Evolutionary conservation across 2,888 invertebrate genomes (phyloP), one percentile per base, ranked within the genome.

Genomic region (Alsophila aescularia): DNA sequence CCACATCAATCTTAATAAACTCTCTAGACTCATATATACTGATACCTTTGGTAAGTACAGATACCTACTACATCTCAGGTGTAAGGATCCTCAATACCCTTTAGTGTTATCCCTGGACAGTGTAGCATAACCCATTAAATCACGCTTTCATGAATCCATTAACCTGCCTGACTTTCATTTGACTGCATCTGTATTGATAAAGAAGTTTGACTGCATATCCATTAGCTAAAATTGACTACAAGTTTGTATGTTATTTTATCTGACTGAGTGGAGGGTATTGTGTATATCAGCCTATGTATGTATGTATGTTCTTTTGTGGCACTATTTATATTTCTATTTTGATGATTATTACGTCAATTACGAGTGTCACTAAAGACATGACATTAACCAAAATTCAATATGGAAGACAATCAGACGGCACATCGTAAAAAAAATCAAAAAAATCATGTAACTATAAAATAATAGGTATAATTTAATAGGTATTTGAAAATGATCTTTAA

Each of bases 101-200:
- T 29, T 42, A 29, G 42, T 29, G 5, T 16, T 16, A 37, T 37
- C 21, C 24, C 29, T 29, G 29, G 10, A n/a, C 10, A 29, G n/a
- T 29, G 29, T 29, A 29, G 8, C n/a, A n/a, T 29, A n/a, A 29
- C 29, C 24, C n/a, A 29, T 29, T 4, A n/a, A 32, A 43, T 51
- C 31, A 44, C 37, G 29, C 29, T 10, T 24, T 29, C 37, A 39
- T 42, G 14, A 21, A 14, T 15, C 44, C 16, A 32, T 44, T 37
- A 44, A 43, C 34, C 34, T 27, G 24, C 2, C 13, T 27, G 52
- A 45, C 44, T 52, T 45, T 52, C 39, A 18, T 29, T 35, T 40
- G 27, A 44, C 32, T 34, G 39, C 13, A 27, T 15, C 5, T 21
- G 39, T 40, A 18, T 16, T 39, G 21, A n/a, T 13, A 36, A 29